Conservation (phyloP, 2,113 vertebrate species). For the Oreochromis aureus region DNA sequence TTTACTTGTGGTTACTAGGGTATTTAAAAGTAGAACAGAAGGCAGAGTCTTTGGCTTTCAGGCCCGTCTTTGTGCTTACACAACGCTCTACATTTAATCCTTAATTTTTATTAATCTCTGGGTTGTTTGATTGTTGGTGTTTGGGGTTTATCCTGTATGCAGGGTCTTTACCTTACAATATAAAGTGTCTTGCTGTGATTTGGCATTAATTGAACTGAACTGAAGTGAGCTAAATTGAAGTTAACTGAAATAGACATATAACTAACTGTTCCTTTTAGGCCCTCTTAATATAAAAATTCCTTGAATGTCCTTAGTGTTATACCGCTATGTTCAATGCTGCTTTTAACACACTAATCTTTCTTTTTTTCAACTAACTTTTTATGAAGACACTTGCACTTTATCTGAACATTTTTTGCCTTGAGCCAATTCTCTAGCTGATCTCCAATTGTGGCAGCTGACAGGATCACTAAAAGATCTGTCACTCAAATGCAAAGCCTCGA, state of each 20-base stretch:
- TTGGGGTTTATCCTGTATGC: neutral
- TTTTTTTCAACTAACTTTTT: neutral
- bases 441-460: constrained; percentile 2
- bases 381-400: neutral
- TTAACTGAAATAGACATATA: neutral
- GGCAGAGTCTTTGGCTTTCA: neutral
- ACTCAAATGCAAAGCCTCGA: neutral
- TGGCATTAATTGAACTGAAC: neutral
- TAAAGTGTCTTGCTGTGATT: neutral
- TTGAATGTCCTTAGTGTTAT: neutral
- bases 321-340: neutral
- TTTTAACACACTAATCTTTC: neutral
- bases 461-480: constrained; percentile 3
- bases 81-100: neutral
- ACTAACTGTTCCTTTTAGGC: neutral
- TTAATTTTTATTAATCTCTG: neutral
- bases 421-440: neutral
- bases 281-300: neutral
- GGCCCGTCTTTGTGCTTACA: neutral
- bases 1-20: neutral
- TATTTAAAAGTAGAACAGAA: neutral
- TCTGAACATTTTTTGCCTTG: neutral
- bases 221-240: neutral
- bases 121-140: neutral
- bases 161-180: neutral